phyloP scores from a whole-genome alignment of 64 coral and sea anemone genomes.

The Catalaphyllia jardinei region DNA sequence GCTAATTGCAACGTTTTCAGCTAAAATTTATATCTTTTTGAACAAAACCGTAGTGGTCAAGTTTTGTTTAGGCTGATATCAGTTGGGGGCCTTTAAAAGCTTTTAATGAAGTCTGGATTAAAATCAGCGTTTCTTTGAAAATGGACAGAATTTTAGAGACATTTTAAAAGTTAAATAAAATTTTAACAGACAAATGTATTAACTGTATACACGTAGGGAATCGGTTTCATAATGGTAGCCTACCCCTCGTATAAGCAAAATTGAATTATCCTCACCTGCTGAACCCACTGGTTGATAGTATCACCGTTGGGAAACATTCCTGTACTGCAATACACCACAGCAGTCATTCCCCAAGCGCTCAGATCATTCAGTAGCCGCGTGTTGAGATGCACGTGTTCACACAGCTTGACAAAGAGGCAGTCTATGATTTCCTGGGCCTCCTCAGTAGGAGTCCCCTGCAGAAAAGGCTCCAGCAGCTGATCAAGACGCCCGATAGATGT shows the following conservation, averaged over 20 bases:
- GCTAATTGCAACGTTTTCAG: no score
- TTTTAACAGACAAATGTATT: no score
- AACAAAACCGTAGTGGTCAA: no score
- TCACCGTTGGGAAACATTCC: conserved; percentile 86
- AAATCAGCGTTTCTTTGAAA: no score
- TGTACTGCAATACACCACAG: conserved; percentile 59
- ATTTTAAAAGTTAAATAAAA: no score
- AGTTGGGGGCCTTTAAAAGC: no score
- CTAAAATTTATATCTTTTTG: no score
- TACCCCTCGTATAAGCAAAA: background rate
- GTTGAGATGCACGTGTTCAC: conserved; percentile 81
- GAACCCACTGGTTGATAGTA: conserved; percentile 88
- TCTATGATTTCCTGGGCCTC: conserved; percentile 91
- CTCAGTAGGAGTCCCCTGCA: conserved; percentile 6
- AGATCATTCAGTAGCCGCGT: conserved; percentile 39
- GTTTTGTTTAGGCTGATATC: no score
- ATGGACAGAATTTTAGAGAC: no score
- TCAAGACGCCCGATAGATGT: conserved; percentile 76
- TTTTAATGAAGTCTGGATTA: no score
- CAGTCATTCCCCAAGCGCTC: conserved; percentile 63
- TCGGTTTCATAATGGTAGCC: no score
- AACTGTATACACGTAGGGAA: no score
- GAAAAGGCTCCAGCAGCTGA: conserved; percentile 65
- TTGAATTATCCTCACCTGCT: conserved; percentile 52
- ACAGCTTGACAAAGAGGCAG: conserved; percentile 82